Base-by-base conservation (phyloP, 2,888 invertebrate genomes). In the Seira ritae region DNA sequence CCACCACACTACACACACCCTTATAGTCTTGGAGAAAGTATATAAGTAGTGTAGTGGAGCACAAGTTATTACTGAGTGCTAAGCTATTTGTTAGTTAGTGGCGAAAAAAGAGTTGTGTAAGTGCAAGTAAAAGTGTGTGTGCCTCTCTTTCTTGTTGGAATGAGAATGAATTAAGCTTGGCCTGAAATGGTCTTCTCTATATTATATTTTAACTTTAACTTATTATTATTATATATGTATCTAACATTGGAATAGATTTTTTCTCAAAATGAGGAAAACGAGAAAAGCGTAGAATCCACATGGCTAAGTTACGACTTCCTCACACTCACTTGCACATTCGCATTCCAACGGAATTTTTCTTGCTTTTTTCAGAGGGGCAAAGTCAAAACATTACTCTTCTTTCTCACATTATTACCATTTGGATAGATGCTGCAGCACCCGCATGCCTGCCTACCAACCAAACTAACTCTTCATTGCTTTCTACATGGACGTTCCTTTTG, bases 21-120 rank as follows among this genome's bases (percentile, higher is more conserved):
- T 20, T 67, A 4, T 24, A 12, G 6, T 20, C 66, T 22, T 67
- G 20, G 31, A 8, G 1, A 70, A 22, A 17, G 46, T n/a, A n/a
- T n/a, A n/a, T 31, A 46, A 70, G 42, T 46, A 10, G 66, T 66
- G 67, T 19, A 75, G 50, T 67, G 66, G 73, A 74, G 73, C 20
- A 75, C 31, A 67, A 75, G 50, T 75, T 75, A 75, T 75, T 75
- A 67, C 65, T 15, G 31, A 37, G 66, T 66, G 73, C 62, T 74
- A 74, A 74, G 67, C 75, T 75, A 67, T 75, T 75, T 75, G 67
- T 62, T 73, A 42, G 42, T 42, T 42, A 12, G 12, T 8, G 42
- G 4, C 42, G 42, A 42, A 42, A 42, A 42, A 42, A 42, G 42
- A 42, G 42, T 8, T 8, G 42, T 8, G 42, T 42, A n/a, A n/a